Conservation (phyloP, 2,888 invertebrate species). For the Zonitis immaculata region DNA sequence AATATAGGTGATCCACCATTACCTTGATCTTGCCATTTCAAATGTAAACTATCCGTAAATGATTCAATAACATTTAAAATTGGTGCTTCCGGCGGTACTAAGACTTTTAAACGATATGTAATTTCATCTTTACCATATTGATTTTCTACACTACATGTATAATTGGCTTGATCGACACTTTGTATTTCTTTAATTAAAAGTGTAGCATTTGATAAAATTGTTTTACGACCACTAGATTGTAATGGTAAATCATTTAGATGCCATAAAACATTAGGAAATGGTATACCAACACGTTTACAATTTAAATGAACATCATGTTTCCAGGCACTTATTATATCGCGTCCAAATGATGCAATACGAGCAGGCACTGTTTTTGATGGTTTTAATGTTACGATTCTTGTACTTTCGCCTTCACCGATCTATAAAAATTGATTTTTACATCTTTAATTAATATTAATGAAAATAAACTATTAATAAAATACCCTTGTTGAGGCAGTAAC, state of each 20-base stretch:
- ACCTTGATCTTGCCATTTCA: constrained; percentile 64
- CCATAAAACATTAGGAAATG: constrained; percentile 73
- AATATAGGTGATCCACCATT: constrained; percentile 77
- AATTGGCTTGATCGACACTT: constrained; percentile 82
- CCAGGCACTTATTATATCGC: constrained; percentile 76
- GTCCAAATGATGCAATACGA: constrained; percentile 82
- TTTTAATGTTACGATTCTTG: constrained; percentile 69
- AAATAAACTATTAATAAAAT: no score
- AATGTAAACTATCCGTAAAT: constrained; percentile 75
- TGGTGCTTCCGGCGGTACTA: constrained; percentile 84
- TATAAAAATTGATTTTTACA: no score
- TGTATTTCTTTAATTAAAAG: constrained; percentile 73
- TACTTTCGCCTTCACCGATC: constrained; percentile 78
- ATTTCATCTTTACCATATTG: constrained; percentile 78
- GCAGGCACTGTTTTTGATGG: constrained; percentile 80
- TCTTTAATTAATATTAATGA: no score
- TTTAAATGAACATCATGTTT: constrained; percentile 78
- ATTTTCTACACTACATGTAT: constrained; percentile 84
- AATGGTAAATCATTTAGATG: constrained; percentile 70
- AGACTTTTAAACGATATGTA: constrained; percentile 67
- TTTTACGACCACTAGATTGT: constrained; percentile 65
- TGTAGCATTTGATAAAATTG: constrained; percentile 66
- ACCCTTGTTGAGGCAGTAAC: constrained; percentile 72
- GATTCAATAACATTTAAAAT: constrained; percentile 74
- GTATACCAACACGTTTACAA: constrained; percentile 80